phyloP scores from a whole-genome alignment of 2,113 vertebrate genomes.

The Pholis gunnellus region DNA sequence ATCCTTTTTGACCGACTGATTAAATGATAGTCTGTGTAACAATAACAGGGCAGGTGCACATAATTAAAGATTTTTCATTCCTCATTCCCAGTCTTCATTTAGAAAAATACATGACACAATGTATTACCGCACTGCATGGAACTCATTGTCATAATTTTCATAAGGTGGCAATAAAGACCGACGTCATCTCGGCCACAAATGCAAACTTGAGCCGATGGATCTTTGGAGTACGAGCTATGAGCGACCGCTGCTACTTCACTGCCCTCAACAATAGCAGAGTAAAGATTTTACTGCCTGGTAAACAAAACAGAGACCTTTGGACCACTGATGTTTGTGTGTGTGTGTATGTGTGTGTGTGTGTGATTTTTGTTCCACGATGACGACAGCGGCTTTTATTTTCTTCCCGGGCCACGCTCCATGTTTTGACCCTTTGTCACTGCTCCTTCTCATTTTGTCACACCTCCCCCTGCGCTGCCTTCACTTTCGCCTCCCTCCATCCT shows the following conservation, averaged over 20 bases:
- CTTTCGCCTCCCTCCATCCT: slow-evolving; percentile 66
- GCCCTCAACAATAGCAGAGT: slow-evolving; percentile 30
- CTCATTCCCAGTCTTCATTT: not conserved
- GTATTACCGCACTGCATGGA: not conserved
- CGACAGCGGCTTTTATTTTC: slow-evolving; percentile 34
- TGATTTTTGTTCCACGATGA: slow-evolving; percentile 48
- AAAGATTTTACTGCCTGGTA: slow-evolving; percentile 57
- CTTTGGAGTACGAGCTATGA: not conserved
- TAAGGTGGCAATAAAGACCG: not conserved
- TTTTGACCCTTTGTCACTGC: slow-evolving; percentile 53
- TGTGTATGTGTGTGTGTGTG: slow-evolving; percentile 52
- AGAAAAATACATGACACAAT: not conserved
- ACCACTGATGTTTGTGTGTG: slow-evolving; percentile 32
- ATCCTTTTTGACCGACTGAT: not conserved
- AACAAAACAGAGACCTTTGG: slow-evolving; percentile 68
- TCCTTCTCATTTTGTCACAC: slow-evolving; percentile 57
- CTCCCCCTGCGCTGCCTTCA: slow-evolving; percentile 53
- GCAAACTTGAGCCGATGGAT: slow-evolving; percentile 1
- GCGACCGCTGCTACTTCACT: slow-evolving; percentile 2
- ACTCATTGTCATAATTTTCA: not conserved
- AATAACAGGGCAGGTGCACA: not conserved
- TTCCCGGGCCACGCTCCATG: not conserved
- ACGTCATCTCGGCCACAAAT: not conserved
- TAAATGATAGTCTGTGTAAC: not conserved
- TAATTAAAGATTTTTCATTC: not conserved